Evolutionary conservation across 2,113 vertebrate genomes (phyloP), one percentile per base, ranked within the genome.

Genomic region (Sinosuthora webbiana): DNA sequence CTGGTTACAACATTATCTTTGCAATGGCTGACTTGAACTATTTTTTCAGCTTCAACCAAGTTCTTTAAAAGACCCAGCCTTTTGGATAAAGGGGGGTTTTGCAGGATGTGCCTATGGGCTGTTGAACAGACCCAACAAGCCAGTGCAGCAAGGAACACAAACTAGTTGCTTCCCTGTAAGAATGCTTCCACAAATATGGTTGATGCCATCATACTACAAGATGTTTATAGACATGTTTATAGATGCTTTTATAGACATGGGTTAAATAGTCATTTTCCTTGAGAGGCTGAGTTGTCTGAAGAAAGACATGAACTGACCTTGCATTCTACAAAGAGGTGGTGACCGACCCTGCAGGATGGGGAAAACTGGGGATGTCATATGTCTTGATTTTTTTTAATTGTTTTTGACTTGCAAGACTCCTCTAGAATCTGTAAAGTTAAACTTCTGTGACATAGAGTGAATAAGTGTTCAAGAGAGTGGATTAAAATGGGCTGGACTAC

Each of bases 101-200:
- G 25, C 71, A 15, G 15, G 27, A 45, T 19, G 33, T 75, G 47
- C 56, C 25, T 37, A 6, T 0, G 6, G 17, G 28, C 44, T 45
- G 52, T 20, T 30, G 35, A 77, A 65, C 20, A 33, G 53, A 56
- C 25, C 19, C 13, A 24, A 11, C 14, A 64, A 52, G 52, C 3
- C 2, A 0, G 12, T 0, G 3, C 3, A n/a, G 19, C 44, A 64
- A 57, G 8, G 25, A 83, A 69, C 7, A 35, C 41, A 50, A 59
- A 37, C 17, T 65, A 50, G 25, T 27, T 20, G 24, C 31, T 30
- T 39, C 39, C 18, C 57, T 33, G 14, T 39, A 82, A 33, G 39
- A 80, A 45, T 0, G 5, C 63, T n/a, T 81, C 28, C 50, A 49
- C 68, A 55, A 56, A 45, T 49, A 35, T 17, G 31, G 42, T 10